These are phyloP conservation scores for Thereva nobilitata DNA, from an alignment of 2,888 invertebrate species.

Conservation along the genomic window DNA sequence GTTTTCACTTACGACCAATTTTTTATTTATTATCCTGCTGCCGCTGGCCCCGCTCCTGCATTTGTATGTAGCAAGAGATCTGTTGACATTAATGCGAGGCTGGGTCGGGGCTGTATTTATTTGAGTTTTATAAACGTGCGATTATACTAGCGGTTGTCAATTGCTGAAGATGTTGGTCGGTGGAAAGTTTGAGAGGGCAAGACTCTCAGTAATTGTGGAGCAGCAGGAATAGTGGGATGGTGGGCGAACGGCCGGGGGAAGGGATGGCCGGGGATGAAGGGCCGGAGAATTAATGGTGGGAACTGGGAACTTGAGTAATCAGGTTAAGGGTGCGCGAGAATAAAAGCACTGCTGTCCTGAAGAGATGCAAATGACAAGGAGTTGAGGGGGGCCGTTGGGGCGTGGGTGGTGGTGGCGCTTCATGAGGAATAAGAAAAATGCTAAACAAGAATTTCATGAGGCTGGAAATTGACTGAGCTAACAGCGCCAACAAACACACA, in stretches of 20 bases:
- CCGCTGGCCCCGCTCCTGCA: not conserved
- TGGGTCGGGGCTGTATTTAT: constrained; percentile 31
- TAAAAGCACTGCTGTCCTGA: constrained; percentile 26
- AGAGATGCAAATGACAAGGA: constrained; percentile 34
- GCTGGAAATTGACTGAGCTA: constrained; percentile 34
- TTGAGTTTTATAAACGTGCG: constrained; percentile 36
- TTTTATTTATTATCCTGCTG: constrained; percentile 37
- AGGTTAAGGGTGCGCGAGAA: constrained; percentile 39
- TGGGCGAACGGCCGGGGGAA: not conserved
- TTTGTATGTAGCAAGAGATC: constrained; percentile 18
- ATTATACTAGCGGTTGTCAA: constrained; percentile 37
- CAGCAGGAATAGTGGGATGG: constrained; percentile 27
- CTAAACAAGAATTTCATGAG: constrained; percentile 35
- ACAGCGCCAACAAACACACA: constrained; percentile 32
- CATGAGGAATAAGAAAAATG: constrained; percentile 27
- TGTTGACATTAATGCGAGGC: constrained; percentile 29
- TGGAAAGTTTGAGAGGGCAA: constrained; percentile 31
- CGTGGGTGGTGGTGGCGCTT: not conserved
- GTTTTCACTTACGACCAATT: constrained; percentile 37
- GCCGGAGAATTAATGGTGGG: constrained; percentile 31
- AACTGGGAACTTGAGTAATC: constrained; percentile 39
- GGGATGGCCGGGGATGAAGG: constrained; percentile 14
- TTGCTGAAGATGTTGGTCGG: constrained; percentile 32
- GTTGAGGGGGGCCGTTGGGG: not conserved
- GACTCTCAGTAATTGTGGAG: constrained; percentile 32